Evolutionary conservation across 2,888 invertebrate species (phyloP).

Genomic region (Drosophila sordidapex): DNA sequence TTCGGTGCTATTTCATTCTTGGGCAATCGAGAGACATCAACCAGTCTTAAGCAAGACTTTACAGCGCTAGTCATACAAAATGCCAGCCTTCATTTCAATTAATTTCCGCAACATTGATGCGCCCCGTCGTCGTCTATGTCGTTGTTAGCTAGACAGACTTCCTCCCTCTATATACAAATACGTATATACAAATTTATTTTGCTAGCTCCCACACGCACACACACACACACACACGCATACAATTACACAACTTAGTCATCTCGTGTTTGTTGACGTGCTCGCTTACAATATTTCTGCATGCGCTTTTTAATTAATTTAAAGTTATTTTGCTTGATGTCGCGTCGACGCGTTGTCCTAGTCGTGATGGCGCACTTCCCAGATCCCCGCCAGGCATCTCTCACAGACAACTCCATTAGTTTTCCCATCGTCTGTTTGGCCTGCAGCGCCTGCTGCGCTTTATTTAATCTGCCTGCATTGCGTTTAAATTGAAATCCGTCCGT

Average conservation of each 20-base stretch:
- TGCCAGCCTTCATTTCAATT: slow-evolving; percentile 75
- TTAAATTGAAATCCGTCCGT: slow-evolving; percentile 67
- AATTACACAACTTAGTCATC: slow-evolving; percentile 2
- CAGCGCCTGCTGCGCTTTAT: slow-evolving; percentile 54
- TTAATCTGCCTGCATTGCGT: slow-evolving; percentile 70
- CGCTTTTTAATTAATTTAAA: slow-evolving; percentile 80
- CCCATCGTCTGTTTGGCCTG: slow-evolving; percentile 19
- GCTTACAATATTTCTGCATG: slow-evolving; percentile 73
- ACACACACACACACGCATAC: background rate
- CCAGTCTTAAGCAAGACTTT: slow-evolving; percentile 27
- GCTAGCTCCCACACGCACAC: background rate
- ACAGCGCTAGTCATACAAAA: slow-evolving; percentile 46
- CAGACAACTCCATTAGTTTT: slow-evolving; percentile 3
- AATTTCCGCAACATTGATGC: slow-evolving; percentile 79
- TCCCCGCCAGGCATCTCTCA: background rate
- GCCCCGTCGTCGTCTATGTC: slow-evolving; percentile 47
- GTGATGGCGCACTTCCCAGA: slow-evolving; percentile 21
- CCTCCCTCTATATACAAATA: slow-evolving; percentile 6
- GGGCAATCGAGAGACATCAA: slow-evolving; percentile 1
- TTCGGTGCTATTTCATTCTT: slow-evolving; percentile 24
- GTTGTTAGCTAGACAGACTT: slow-evolving; percentile 21
- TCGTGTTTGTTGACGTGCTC: slow-evolving; percentile 48
- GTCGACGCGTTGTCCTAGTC: slow-evolving; percentile 21
- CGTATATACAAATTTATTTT: background rate
- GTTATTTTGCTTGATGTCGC: slow-evolving; percentile 73